phyloP scores from a whole-genome alignment of 2,888 invertebrate genomes.

The Teleogryllus oceanicus region DNA sequence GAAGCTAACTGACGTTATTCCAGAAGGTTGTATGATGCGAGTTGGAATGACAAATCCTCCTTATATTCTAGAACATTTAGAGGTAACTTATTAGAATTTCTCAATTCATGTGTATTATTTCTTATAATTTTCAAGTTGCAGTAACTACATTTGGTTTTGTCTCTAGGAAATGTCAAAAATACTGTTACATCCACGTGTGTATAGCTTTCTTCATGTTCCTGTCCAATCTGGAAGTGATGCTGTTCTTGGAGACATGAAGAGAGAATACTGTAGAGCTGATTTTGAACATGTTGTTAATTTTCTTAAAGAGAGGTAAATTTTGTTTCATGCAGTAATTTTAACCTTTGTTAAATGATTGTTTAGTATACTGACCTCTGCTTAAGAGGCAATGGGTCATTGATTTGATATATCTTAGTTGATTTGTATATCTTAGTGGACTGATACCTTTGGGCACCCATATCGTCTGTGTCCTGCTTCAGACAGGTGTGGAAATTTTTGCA shows the following conservation, averaged over 20 bases:
- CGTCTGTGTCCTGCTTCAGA: no score
- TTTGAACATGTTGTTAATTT: conserved; percentile 87
- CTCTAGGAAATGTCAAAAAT: conserved; percentile 75
- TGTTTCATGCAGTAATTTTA: not conserved
- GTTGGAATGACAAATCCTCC: conserved; percentile 99
- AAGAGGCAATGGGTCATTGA: no score
- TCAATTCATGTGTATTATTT: not conserved
- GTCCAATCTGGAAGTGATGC: conserved; percentile 97
- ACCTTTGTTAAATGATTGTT: no score
- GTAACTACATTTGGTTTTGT: conserved; percentile 23
- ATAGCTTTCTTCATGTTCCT: conserved; percentile 94
- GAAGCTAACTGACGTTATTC: conserved; percentile 75
- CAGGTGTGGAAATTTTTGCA: no score
- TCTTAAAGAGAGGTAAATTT: conserved; percentile 62
- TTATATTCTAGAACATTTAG: conserved; percentile 91
- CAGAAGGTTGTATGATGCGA: conserved; percentile 72
- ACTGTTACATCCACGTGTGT: conserved; percentile 82
- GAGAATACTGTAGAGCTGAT: conserved; percentile 87
- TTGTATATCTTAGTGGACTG: no score
- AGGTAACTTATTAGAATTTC: conserved; percentile 46
- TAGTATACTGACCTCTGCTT: no score
- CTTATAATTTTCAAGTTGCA: not conserved
- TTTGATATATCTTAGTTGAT: no score
- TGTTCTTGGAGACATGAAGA: conserved; percentile 91
- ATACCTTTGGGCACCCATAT: no score